phyloP scores from a whole-genome alignment of 2,888 invertebrate genomes.

The Cephonodes hylas region DNA sequence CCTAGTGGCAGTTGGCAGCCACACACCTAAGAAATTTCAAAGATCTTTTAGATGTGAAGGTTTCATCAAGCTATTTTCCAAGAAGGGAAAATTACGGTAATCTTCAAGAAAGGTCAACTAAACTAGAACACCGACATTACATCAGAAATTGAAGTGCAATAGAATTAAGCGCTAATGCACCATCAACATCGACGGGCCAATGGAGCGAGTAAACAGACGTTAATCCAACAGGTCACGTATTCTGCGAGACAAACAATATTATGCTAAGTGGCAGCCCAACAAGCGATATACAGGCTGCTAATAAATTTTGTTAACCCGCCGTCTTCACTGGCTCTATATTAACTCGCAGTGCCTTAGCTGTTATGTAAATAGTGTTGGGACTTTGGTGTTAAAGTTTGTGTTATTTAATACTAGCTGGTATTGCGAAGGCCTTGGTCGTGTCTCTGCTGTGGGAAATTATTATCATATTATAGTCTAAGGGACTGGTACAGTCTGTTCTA shows the following conservation, averaged over 20 bases:
- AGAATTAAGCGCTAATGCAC: slow-evolving; percentile 22
- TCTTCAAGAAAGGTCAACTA: too few relatives aligned
- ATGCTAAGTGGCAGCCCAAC: slow-evolving; percentile 29
- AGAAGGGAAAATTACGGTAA: too few relatives aligned
- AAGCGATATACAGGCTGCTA: slow-evolving; percentile 19
- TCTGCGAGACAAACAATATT: slow-evolving; percentile 25
- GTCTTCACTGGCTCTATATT: background rate
- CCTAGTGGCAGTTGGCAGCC: too few relatives aligned
- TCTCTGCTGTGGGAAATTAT: too few relatives aligned
- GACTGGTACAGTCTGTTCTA: too few relatives aligned
- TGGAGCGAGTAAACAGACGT: slow-evolving; percentile 22
- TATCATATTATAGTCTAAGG: too few relatives aligned
- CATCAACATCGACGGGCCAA: slow-evolving; percentile 28
- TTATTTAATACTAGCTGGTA: background rate
- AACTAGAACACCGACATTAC: too few relatives aligned
- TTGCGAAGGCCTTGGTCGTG: background rate
- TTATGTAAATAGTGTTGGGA: background rate
- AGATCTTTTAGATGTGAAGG: too few relatives aligned
- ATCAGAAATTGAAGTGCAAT: slow-evolving; percentile 19
- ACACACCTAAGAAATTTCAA: too few relatives aligned
- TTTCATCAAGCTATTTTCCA: too few relatives aligned
- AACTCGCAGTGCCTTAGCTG: background rate
- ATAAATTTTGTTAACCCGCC: slow-evolving; percentile 25
- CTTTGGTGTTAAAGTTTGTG: background rate
- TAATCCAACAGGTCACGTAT: slow-evolving; percentile 20